A percentile compares a stretch with the other conserved stretches of the same genome.
Evolutionary conservation across 2,797 vertebrate species (phyloP).

Genomic region (Sebastes goodei): DNA sequence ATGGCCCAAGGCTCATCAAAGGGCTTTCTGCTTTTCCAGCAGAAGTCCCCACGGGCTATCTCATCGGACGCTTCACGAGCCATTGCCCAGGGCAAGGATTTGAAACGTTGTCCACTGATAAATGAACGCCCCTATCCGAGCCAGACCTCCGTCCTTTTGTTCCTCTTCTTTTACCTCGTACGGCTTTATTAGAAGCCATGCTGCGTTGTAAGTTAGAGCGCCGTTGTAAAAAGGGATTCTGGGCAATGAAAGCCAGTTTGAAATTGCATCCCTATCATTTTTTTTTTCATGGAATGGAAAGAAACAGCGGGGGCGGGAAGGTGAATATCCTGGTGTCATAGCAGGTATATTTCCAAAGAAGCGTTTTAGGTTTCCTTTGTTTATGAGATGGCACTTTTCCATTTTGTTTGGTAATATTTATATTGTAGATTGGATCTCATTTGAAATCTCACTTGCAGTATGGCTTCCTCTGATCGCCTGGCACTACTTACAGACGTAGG

Average conservation of each 20-base stretch:
- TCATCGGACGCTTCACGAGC: constrained; percentile 55
- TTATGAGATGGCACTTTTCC: neutral
- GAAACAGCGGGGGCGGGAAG: neutral
- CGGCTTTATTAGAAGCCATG: constrained; percentile 67
- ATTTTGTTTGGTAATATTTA: neutral
- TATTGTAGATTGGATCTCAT: neutral
- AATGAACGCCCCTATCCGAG: constrained; percentile 64
- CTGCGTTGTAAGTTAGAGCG: constrained; percentile 43
- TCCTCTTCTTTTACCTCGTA: constrained; percentile 52
- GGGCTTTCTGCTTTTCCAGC: constrained; percentile 57
- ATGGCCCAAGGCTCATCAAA: constrained; percentile 68
- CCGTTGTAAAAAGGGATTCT: constrained; percentile 31
- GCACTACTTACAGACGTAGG: too few species aligned
- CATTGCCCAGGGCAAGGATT: constrained; percentile 69
- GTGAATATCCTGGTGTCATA: constrained; percentile 7
- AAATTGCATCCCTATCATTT: constrained; percentile 51
- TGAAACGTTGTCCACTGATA: constrained; percentile 74
- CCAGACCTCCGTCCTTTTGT: constrained; percentile 57
- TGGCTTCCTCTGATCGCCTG: neutral
- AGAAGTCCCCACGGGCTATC: constrained; percentile 55
- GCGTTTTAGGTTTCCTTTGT: constrained; percentile 14
- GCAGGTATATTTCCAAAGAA: constrained; percentile 8
- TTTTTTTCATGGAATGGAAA: constrained; percentile 34
- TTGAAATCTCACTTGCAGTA: neutral
- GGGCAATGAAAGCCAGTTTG: constrained; percentile 46